Conservation (phyloP, 2,113 vertebrate species). For the Asarcornis scutulata region DNA sequence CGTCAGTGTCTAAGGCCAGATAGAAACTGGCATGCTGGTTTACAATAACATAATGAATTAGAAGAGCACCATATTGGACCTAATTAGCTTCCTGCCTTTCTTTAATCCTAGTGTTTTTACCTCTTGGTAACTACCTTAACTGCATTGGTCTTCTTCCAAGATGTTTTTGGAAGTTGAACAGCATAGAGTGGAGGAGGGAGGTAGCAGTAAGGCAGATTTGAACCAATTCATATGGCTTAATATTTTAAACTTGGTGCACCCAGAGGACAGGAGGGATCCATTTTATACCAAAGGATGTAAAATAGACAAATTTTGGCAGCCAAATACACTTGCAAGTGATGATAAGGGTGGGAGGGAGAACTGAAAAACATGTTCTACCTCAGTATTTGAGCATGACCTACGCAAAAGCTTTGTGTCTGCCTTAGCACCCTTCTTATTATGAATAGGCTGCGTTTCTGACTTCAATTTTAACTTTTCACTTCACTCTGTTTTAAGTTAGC, state of each 20-base stretch:
- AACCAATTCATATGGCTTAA: not conserved
- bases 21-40: not conserved
- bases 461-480: not conserved
- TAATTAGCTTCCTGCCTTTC: not conserved
- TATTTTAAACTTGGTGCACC: fast-evolving
- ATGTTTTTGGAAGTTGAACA: not conserved
- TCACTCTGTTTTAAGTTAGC: not conserved
- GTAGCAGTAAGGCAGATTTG: not conserved
- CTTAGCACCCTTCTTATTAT: not conserved
- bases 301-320: not conserved
- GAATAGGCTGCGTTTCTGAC: not conserved
- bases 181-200: not conserved
- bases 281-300: not conserved
- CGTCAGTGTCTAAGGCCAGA: fast-evolving
- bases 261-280: not conserved
- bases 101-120: not conserved
- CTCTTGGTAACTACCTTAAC: not conserved
- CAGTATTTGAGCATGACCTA: not conserved
- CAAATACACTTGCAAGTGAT: not conserved
- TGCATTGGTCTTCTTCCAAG: not conserved
- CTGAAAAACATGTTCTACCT: not conserved
- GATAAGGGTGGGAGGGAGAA: not conserved
- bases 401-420: not conserved
- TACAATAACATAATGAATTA: not conserved
- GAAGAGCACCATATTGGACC: not conserved